A percentile compares a stretch with the other conserved stretches of the same genome.
phyloP scores from a whole-genome alignment of 1,140 invertebrate genomes.

The Hycleus cichorii region DNA sequence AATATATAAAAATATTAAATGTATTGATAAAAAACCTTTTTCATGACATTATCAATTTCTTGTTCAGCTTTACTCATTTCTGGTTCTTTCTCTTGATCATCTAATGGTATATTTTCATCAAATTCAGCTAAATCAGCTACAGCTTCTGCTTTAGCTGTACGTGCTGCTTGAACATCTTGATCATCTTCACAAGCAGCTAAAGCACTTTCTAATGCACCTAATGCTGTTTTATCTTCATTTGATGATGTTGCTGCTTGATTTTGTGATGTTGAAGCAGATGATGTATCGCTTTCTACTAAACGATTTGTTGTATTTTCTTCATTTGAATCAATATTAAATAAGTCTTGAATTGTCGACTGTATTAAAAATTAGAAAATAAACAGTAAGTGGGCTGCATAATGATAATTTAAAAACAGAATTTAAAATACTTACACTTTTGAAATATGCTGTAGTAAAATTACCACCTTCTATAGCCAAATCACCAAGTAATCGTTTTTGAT shows the following conservation, averaged over 20 bases:
- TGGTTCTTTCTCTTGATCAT: conserved; percentile 52
- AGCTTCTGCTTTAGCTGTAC: conserved; percentile 84
- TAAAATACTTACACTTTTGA: conserved; percentile 71
- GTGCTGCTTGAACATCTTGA: conserved; percentile 84
- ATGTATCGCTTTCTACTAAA: conserved; percentile 47
- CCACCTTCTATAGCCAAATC: conserved; percentile 98
- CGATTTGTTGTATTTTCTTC: conserved; percentile 50
- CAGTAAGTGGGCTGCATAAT: conserved; percentile 7
- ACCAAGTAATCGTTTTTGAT: conserved; percentile 92
- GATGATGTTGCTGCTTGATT: background rate
- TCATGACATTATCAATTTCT: conserved; percentile 73
- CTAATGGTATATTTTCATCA: conserved; percentile 92
- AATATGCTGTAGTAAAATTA: conserved; percentile 97
- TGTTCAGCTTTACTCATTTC: conserved; percentile 74
- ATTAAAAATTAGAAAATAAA: conserved; percentile 27
- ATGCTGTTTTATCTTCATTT: conserved; percentile 51
- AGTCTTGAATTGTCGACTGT: conserved; percentile 84
- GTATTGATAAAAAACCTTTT: conserved; percentile 54
- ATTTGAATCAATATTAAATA: conserved; percentile 74
- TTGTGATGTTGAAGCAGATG: conserved; percentile 26
- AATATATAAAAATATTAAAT: background rate
- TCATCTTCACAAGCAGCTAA: conserved; percentile 91
- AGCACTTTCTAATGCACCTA: conserved; percentile 71
- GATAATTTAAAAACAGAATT: background rate
- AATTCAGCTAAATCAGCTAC: conserved; percentile 92